Evolutionary conservation across 2,888 invertebrate genomes (phyloP).

Genomic region (Phymatocera aterrima): DNA sequence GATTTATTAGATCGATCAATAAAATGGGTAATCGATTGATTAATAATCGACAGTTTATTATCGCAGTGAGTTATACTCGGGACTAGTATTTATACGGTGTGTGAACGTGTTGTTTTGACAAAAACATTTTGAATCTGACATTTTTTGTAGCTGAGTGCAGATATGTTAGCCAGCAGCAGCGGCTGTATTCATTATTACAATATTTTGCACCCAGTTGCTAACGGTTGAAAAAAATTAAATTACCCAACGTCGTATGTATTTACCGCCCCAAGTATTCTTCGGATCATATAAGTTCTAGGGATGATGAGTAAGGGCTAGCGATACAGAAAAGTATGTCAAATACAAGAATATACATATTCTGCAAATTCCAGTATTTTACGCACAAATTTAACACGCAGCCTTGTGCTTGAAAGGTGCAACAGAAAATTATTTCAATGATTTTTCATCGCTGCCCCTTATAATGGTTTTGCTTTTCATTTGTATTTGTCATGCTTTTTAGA

Average conservation of each 20-base stretch:
- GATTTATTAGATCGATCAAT: conserved; percentile 52
- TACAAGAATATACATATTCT: conserved; percentile 8
- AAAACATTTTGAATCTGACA: neutral
- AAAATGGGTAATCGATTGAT: conserved; percentile 24
- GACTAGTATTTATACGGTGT: conserved; percentile 34
- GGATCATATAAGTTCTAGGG: conserved; percentile 34
- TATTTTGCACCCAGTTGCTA: conserved; percentile 4
- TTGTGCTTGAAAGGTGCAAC: neutral
- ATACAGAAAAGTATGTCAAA: neutral
- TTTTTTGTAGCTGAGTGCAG: neutral
- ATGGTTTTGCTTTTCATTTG: neutral
- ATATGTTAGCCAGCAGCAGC: conserved; percentile 14
- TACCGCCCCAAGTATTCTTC: conserved; percentile 32
- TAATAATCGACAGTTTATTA: conserved; percentile 9
- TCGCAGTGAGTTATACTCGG: conserved; percentile 42
- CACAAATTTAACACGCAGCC: neutral
- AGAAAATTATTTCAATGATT: neutral
- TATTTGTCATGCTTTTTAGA: conserved; percentile 11
- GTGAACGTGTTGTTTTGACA: conserved; percentile 8
- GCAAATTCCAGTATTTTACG: neutral
- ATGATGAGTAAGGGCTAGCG: conserved; percentile 21
- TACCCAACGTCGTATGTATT: conserved; percentile 17
- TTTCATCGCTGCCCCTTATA: neutral
- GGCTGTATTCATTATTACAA: neutral
- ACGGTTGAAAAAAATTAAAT: conserved; percentile 12